Conservation (phyloP, 1,140 invertebrate species). For the Zaprionus ornatus region DNA sequence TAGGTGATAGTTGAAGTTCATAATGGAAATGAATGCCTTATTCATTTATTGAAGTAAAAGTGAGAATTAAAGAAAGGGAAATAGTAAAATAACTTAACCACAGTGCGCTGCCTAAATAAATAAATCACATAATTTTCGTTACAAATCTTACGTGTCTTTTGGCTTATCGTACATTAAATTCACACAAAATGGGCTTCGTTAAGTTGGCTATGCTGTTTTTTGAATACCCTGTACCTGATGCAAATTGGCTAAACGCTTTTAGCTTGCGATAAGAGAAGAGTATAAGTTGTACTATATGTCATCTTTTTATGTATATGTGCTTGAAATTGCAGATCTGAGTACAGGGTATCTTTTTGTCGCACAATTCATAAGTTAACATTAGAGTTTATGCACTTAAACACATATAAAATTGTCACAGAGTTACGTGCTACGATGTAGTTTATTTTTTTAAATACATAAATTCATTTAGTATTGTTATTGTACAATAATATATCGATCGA, state of each 20-base stretch:
- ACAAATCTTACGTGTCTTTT: neutral
- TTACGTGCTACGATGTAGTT: constrained; percentile 26
- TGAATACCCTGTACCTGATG: neutral
- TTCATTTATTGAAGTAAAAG: neutral
- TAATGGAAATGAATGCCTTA: neutral
- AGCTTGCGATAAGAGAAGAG: neutral
- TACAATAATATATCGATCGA: constrained; percentile 47
- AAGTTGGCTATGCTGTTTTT: neutral
- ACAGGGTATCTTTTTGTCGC: neutral
- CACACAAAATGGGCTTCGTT: constrained; percentile 14
- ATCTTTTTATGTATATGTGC: neutral
- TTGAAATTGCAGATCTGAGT: neutral
- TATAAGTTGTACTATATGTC: neutral
- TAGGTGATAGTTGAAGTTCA: neutral
- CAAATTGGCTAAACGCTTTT: neutral
- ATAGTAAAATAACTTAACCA: neutral
- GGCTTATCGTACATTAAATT: constrained; percentile 20
- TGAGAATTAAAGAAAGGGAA: neutral
- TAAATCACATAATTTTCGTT: constrained; percentile 28
- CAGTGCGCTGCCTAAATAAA: constrained; percentile 49
- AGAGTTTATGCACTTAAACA: constrained; percentile 11
- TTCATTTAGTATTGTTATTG: constrained; percentile 34
- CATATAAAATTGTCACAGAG: constrained; percentile 34
- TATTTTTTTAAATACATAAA: constrained; percentile 52
- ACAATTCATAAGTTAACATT: neutral